Conservation (phyloP, 2,888 invertebrate genomes). For the Mythimna impura region DNA sequence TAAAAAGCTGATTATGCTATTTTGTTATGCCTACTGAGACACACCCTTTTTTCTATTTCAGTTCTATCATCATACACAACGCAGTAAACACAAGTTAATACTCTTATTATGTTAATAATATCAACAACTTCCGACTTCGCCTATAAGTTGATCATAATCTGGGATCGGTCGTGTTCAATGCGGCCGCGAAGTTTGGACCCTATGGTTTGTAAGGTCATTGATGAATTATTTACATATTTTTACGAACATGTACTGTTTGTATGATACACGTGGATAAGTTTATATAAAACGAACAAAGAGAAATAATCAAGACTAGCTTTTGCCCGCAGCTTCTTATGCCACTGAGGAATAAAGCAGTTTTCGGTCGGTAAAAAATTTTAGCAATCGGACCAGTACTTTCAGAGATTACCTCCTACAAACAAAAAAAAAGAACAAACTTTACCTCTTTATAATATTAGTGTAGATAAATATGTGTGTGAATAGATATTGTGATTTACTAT, state of each 20-base stretch:
- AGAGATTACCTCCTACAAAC: too few relatives aligned
- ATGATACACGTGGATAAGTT: neutral
- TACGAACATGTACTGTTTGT: conserved; percentile 3
- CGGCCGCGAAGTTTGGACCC: conserved; percentile 57
- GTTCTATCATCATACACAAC: conserved; percentile 10
- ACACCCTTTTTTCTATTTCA: neutral
- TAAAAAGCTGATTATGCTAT: too few relatives aligned
- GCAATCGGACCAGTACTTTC: too few relatives aligned
- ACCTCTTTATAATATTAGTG: too few relatives aligned
- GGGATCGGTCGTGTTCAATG: conserved; percentile 38
- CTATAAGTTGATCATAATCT: conserved; percentile 37
- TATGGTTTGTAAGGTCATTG: conserved; percentile 45
- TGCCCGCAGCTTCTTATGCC: too few relatives aligned
- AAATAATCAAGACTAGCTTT: neutral
- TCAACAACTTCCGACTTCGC: conserved; percentile 62
- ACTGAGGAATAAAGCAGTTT: too few relatives aligned
- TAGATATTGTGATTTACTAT: too few relatives aligned
- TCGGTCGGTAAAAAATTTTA: too few relatives aligned
- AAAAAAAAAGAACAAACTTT: too few relatives aligned
- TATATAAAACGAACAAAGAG: neutral
- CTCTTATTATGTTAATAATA: conserved; percentile 26
- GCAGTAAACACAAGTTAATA: conserved; percentile 19
- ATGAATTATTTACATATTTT: conserved; percentile 32
- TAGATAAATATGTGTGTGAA: too few relatives aligned
- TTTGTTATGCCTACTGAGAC: too few relatives aligned